Evolutionary conservation across 2,113 vertebrate genomes (phyloP), one percentile per base, ranked within the genome.

Genomic region (Etheostoma cragini): DNA sequence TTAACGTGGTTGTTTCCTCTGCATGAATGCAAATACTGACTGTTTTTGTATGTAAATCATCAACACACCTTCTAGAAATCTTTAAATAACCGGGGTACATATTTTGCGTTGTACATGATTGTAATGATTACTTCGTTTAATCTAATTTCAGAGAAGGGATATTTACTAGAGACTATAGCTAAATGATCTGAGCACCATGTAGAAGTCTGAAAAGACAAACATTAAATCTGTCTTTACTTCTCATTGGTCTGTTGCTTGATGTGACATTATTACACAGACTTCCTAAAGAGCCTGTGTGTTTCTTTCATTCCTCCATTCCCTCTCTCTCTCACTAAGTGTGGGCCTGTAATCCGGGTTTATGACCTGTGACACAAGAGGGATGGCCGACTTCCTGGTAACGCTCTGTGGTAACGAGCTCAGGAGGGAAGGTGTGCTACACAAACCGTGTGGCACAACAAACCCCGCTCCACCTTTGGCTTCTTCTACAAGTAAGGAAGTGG

Each of bases 391-490:
- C 87, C 91, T 87, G 84, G 79, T 87, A 80, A 67, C 86, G 70
- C 72, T 50, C 74, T 26, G 82, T 22, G 54, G 72, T 90, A 90
- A 91, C 88, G 15, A 89, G 89, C 86, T 91, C 87, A 87, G 77
- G 77, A 63, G 30, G 65, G 50, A 61, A 46, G 46, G 57, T 61
- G 64, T 45, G n/a, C n/a, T n/a, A n/a, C n/a, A 47, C 56, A 75
- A 76, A 79, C 76, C 45, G 30, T 62, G 47, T 61, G 42, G 42
- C 61, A 58, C 53, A 13, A 8, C 62, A 35, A 58, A 45, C 47
- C 4, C 54, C 22, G 17, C 78, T 57, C 67, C 24, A n/a, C 70
- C 42, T 54, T 75, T 53, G 35, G 33, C 49, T 5, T 58, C 68
- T 35, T 38, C 71, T 26, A 62, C 46, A 26, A 10, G 66, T 49